phyloP scores from a whole-genome alignment of 2,888 invertebrate species.

The Autographa gamma region DNA sequence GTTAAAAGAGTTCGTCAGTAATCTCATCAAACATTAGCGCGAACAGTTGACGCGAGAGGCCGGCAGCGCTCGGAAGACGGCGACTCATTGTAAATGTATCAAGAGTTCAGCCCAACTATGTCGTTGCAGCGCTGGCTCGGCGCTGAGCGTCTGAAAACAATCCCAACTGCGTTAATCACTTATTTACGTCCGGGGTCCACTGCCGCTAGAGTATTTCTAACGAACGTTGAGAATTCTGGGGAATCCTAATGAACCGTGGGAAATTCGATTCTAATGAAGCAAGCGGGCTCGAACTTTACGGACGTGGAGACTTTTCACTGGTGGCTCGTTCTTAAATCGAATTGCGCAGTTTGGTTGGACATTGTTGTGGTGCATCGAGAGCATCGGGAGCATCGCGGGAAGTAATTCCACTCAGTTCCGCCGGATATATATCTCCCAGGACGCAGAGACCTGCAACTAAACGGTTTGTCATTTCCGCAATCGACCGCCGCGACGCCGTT shows the following conservation, averaged over 20 bases:
- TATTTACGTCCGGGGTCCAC: conserved; percentile 86
- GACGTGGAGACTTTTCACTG: conserved; percentile 66
- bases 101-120: conserved; percentile 76
- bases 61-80: conserved; percentile 50
- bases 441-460: conserved; percentile 82
- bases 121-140: conserved; percentile 71
- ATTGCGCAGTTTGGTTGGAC: conserved; percentile 73
- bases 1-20: conserved; percentile 62
- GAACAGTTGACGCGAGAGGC: conserved; percentile 57
- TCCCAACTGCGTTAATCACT: conserved; percentile 88
- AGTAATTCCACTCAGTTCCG: conserved; percentile 83
- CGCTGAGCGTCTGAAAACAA: conserved; percentile 82
- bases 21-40: conserved; percentile 77
- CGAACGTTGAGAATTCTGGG: conserved; percentile 84
- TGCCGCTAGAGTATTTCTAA: conserved; percentile 84
- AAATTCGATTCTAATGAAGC: conserved; percentile 86
- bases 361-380: conserved; percentile 78
- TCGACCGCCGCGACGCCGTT: conserved; percentile 77
- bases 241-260: conserved; percentile 87
- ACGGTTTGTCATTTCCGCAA: conserved; percentile 87
- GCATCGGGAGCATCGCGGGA: conserved; percentile 73
- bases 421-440: conserved; percentile 83
- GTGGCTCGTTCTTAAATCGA: conserved; percentile 74
- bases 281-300: conserved; percentile 69
- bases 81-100: conserved; percentile 85